A percentile compares a stretch with the other conserved stretches of the same genome.
Conservation (phyloP, 1,140 invertebrate genomes). For the Tyrophagus putrescentiae region DNA sequence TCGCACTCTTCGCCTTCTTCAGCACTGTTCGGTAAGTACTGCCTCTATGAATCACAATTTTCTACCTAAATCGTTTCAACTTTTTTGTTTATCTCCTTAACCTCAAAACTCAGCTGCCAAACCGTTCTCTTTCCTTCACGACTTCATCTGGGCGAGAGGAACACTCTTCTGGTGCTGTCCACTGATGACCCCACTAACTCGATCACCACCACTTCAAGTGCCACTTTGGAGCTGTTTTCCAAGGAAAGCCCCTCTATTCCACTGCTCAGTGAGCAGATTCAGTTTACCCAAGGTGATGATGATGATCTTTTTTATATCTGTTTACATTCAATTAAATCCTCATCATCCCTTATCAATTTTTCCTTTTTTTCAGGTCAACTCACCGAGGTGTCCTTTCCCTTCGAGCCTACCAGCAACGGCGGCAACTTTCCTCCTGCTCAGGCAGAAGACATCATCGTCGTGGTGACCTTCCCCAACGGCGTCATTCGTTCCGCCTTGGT, state of each 20-base stretch:
- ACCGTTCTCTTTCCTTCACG: background rate
- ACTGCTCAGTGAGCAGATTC: background rate
- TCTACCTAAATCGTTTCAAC: background rate
- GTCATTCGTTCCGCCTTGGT: constrained; percentile 1
- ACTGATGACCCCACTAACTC: too few species aligned
- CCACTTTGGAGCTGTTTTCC: background rate
- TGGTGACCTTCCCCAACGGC: background rate
- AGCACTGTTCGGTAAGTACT: background rate
- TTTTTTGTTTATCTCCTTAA: background rate
- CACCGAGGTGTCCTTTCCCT: background rate
- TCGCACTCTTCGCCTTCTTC: background rate
- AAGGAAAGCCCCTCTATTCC: background rate
- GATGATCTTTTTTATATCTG: background rate
- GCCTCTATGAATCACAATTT: background rate
- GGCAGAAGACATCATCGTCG: too few species aligned
- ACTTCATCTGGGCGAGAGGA: constrained; percentile 3
- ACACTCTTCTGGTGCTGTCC: background rate
- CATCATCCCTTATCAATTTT: too few species aligned
- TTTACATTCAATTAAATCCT: background rate
- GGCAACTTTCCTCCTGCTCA: background rate
- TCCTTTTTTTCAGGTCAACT: constrained; percentile 6
- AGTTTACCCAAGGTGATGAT: background rate
- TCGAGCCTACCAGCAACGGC: background rate
- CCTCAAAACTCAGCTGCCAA: constrained; percentile 1
- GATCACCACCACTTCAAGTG: too few species aligned